Base-by-base conservation (phyloP, 1,140 invertebrate species). In the Oppia nitens region DNA sequence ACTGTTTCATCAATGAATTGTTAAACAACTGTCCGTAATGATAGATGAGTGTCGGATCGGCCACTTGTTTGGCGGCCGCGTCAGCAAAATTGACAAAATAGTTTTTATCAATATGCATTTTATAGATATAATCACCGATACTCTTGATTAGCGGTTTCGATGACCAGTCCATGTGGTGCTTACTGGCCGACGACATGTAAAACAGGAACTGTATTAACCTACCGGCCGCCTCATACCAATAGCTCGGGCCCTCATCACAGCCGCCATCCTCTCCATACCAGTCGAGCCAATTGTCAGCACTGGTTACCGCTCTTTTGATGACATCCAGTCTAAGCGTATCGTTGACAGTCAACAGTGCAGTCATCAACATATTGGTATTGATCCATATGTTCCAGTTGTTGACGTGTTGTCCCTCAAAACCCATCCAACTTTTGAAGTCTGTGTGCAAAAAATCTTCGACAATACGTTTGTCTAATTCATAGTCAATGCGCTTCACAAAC, bases 31-130 rank as follows among this genome's bases (percentile, higher is more conserved):
- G 12, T 55, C 54, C 54, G 56, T 55, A 55, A 12, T n/a, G 12
- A 45, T 12, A 12, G 11, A 55, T 12, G 48, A 55, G 12, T 11
- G 54, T 50, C 45, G 54, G 54, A 12, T 11, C 27, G 52, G 47
- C 47, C 17, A 23, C 23, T 11, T 50, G 47, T 12, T 11, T 12
- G 17, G 54, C 27, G 52, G 17, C 11, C 17, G 54, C 17, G 54
- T 55, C 54, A 11, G 54, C 47, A 55, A 55, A 55, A 45, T 59
- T 55, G 52, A 55, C 54, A 57, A 55, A 55, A 12, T n/a, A 56
- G 23, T 55, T 17, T 11, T 55, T 11, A 12, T 53, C n/a, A 45
- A 55, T 55, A 12, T 21, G 11, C 47, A 55, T 53, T 24, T 55
- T 55, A n/a, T 59, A 55, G 12, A 45, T 50, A 23, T 55, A 55